These are phyloP conservation scores for Drosophila oshimai DNA, from an alignment of 1,140 invertebrate genomes.

Conservation along the genomic window DNA sequence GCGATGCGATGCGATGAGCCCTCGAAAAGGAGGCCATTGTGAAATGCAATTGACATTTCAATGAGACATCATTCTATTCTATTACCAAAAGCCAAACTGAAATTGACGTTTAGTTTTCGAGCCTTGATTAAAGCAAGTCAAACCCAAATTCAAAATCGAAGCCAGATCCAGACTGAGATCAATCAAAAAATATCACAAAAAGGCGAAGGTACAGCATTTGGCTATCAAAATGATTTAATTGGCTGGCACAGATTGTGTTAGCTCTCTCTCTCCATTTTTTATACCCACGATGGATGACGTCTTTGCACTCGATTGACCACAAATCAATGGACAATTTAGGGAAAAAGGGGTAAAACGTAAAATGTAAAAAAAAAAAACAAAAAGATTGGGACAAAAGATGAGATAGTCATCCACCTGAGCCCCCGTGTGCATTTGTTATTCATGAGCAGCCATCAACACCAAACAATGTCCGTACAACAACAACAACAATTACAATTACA, in stretches of 20 bases:
- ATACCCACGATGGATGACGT: slow-evolving; percentile 22
- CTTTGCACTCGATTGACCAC: slow-evolving; percentile 51
- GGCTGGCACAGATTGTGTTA: slow-evolving; percentile 23
- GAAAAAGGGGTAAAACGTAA: not conserved
- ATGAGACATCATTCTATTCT: slow-evolving; percentile 36
- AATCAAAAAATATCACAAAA: slow-evolving; percentile 51
- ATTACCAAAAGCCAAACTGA: slow-evolving; percentile 36
- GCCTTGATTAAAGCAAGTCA: slow-evolving; percentile 59
- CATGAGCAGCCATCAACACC: slow-evolving; percentile 77
- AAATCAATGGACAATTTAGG: slow-evolving; percentile 74
- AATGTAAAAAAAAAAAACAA: too few relatives aligned
- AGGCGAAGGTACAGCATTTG: slow-evolving; percentile 54
- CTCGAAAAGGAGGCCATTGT: slow-evolving; percentile 39
- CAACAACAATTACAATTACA: slow-evolving; percentile 11
- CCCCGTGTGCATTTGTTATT: slow-evolving; percentile 75
- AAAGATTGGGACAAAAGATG: slow-evolving; percentile 28
- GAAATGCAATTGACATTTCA: slow-evolving; percentile 70
- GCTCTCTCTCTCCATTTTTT: not conserved
- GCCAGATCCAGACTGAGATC: slow-evolving; percentile 34
- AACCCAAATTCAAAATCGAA: not conserved
- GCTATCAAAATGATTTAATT: slow-evolving; percentile 79
- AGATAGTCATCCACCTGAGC: slow-evolving; percentile 41
- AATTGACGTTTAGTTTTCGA: slow-evolving; percentile 69
- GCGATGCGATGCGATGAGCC: not conserved
- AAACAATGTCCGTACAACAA: slow-evolving; percentile 62